phyloP scores from a whole-genome alignment of 1,140 invertebrate species.

The Drosophila bipectinata region DNA sequence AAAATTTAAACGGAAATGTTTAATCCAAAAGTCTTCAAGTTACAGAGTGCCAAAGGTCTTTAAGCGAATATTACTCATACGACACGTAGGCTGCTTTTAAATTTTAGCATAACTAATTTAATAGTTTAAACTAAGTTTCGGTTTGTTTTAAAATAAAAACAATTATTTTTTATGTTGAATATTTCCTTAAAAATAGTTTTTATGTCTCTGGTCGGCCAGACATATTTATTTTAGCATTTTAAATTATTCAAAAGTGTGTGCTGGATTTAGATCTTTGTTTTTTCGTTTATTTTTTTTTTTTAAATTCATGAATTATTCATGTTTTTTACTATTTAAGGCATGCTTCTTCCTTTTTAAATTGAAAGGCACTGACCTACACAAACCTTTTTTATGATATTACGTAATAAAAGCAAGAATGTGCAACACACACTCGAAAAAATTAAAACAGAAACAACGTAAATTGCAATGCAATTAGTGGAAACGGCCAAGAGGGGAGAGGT shows the following conservation, averaged over 20 bases:
- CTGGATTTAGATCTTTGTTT: no score
- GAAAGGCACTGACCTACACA: conserved; percentile 37
- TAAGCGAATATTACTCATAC: not conserved
- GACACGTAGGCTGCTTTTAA: not conserved
- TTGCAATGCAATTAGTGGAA: conserved; percentile 21
- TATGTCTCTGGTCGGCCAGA: no score
- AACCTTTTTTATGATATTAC: conserved; percentile 18
- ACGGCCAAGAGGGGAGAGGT: not conserved
- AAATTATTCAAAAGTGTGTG: not conserved
- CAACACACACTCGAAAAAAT: not conserved
- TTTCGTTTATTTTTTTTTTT: no score
- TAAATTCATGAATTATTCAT: not conserved
- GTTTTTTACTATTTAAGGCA: not conserved
- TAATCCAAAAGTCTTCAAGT: not conserved
- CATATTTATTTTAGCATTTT: no score
- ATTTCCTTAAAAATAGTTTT: no score
- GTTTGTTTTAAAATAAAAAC: no score
- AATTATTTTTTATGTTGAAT: not conserved
- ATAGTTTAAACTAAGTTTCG: no score
- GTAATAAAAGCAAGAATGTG: conserved; percentile 3
- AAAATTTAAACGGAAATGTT: conserved; percentile 7
- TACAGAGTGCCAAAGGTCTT: not conserved
- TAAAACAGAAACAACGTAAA: not conserved
- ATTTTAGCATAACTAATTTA: no score
- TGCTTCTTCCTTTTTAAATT: not conserved